phyloP scores from a whole-genome alignment of 2,113 vertebrate genomes.

The Coptodon rendalli region DNA sequence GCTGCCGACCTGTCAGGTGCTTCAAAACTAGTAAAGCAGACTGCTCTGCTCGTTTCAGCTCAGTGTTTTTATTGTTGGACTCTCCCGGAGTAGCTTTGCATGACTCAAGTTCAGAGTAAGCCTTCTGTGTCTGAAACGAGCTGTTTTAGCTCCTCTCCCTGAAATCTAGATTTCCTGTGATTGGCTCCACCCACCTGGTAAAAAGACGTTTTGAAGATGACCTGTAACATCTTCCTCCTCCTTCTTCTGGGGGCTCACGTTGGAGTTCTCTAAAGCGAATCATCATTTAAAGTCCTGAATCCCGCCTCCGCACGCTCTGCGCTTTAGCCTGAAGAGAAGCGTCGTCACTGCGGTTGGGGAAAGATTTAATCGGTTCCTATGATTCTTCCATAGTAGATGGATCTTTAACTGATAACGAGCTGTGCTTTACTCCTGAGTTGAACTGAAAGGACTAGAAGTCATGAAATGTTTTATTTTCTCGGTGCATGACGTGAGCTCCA shows the following conservation, averaged over 20 bases:
- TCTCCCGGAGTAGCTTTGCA: background rate
- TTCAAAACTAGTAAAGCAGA: background rate
- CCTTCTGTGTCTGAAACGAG: background rate
- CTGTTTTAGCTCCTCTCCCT: background rate
- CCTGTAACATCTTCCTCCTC: background rate
- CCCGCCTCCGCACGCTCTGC: background rate
- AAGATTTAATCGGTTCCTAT: background rate
- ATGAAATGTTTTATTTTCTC: background rate
- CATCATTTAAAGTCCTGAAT: background rate
- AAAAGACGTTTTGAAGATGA: background rate
- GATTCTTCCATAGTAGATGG: rapidly evolving
- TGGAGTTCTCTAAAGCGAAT: background rate
- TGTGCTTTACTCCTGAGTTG: background rate
- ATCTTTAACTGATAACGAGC: background rate
- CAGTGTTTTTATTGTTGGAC: background rate
- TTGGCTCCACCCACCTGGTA: background rate
- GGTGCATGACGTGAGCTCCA: background rate
- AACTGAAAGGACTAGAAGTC: background rate
- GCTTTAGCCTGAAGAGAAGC: background rate
- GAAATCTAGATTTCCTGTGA: background rate
- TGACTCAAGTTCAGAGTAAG: background rate
- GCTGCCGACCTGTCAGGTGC: background rate
- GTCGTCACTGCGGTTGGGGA: too few species aligned
- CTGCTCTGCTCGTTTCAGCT: background rate
- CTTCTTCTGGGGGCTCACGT: rapidly evolving